These are phyloP conservation scores for Steatocranus sp. DNA, from an alignment of 2,797 vertebrate genomes.

Conservation along the genomic window DNA sequence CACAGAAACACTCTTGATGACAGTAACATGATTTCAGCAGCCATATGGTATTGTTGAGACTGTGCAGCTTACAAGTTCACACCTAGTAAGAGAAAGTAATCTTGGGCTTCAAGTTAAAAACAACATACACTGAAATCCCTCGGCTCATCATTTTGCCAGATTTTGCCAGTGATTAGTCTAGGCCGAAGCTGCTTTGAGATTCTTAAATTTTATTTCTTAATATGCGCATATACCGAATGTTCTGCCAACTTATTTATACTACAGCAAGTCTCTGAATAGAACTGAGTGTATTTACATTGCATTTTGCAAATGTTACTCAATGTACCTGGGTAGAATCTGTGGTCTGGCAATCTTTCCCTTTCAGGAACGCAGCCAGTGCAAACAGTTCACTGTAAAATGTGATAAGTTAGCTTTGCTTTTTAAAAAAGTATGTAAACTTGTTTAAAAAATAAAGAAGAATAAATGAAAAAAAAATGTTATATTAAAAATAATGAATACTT, in stretches of 20 bases:
- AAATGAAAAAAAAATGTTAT: neutral
- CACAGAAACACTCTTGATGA: neutral
- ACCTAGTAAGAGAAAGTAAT: neutral
- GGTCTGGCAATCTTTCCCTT: neutral
- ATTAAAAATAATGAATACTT: neutral
- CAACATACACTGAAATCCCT: neutral
- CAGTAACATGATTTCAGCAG: neutral
- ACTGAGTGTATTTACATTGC: neutral
- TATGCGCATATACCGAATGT: neutral
- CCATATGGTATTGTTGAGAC: neutral
- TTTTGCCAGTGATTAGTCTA: neutral
- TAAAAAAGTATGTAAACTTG: neutral
- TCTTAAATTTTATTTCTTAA: neutral
- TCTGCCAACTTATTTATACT: neutral
- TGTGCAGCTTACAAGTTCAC: neutral
- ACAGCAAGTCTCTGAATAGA: neutral
- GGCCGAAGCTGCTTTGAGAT: neutral
- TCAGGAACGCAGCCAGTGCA: neutral
- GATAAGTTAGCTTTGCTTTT: neutral
- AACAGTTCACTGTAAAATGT: neutral
- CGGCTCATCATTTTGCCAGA: neutral
- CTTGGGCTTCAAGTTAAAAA: neutral
- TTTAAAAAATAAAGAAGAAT: neutral
- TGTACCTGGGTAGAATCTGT: neutral
- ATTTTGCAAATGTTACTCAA: neutral